These are phyloP conservation scores for Podilymbus podiceps DNA, from an alignment of 2,113 vertebrate genomes.

Conservation along the genomic window DNA sequence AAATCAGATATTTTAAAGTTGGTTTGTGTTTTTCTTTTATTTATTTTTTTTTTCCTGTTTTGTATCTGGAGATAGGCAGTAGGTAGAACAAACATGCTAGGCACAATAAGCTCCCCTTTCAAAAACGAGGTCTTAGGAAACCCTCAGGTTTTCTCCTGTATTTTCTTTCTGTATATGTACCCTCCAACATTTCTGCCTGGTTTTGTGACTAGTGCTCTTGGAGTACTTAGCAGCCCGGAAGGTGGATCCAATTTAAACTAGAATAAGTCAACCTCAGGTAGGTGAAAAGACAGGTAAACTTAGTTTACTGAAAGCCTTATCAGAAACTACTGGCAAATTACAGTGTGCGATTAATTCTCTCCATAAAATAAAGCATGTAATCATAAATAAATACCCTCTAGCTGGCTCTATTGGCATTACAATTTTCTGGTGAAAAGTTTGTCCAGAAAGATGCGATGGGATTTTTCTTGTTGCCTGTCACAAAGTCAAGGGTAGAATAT, in stretches of 20 bases:
- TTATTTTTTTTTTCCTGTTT: neutral
- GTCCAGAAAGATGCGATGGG: neutral
- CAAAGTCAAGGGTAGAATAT: neutral
- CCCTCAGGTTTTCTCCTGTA: neutral
- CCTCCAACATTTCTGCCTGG: neutral
- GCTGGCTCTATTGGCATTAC: neutral
- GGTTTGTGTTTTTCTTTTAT: neutral
- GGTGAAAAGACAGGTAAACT: neutral
- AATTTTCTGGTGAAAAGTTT: neutral
- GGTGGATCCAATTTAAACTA: neutral
- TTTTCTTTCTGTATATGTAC: neutral
- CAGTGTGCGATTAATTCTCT: neutral
- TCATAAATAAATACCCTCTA: neutral
- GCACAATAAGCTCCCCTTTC: neutral
- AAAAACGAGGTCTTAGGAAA: neutral
- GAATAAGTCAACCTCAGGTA: neutral
- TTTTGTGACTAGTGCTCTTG: neutral
- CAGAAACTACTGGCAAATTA: neutral
- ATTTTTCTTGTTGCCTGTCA: neutral
- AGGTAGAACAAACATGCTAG: neutral
- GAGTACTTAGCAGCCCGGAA: neutral
- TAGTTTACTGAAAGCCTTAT: neutral
- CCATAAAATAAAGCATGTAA: neutral
- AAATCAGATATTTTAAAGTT: neutral
- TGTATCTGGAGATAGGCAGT: neutral